Conservation (phyloP, 2,888 invertebrate species). For the Agrochola litura region DNA sequence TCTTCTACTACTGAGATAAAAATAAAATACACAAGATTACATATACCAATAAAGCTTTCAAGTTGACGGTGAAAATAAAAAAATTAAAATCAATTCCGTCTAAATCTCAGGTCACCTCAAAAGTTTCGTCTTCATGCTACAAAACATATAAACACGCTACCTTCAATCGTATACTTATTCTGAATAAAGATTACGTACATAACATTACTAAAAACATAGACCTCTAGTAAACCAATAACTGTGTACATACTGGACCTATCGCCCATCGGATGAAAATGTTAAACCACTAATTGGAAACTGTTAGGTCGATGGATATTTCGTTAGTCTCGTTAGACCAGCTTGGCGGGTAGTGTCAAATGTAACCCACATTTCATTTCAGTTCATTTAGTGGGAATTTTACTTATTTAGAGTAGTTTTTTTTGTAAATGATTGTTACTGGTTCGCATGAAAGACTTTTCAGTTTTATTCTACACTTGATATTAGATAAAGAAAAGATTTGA, state of each 20-base stretch:
- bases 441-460: background rate
- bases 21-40: too few species aligned
- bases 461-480: background rate
- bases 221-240: background rate
- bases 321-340: background rate
- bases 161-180: background rate
- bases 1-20: too few species aligned
- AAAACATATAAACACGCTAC: background rate
- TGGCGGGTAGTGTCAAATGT: background rate
- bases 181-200: background rate
- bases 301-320: slow-evolving; percentile 31
- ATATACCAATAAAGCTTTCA: too few species aligned
- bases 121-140: background rate
- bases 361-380: background rate
- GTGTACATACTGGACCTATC: background rate
- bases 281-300: slow-evolving; percentile 38
- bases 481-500: too few species aligned
- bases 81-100: too few species aligned
- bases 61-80: too few species aligned
- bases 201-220: background rate
- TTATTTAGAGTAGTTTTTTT: background rate
- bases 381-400: background rate
- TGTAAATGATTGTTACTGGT: background rate
- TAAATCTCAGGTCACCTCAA: too few species aligned
- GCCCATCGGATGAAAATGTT: slow-evolving; percentile 8